Conservation (phyloP, 2,888 invertebrate species). For the Caenorhabditis macrosperma region DNA sequence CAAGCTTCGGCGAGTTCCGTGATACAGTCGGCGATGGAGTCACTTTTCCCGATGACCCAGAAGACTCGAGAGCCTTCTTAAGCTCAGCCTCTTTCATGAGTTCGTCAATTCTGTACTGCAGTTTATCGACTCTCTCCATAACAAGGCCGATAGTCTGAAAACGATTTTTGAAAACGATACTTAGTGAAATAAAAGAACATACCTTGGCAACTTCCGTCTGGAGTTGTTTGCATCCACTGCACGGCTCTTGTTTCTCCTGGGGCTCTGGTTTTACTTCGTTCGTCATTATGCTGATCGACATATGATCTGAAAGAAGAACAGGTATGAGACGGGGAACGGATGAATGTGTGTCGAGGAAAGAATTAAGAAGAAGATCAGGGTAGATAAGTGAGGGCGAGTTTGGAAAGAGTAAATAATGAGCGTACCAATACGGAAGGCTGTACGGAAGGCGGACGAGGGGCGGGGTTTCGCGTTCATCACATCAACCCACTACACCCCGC, state of each 20-base stretch:
- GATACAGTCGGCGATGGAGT: constrained; percentile 13
- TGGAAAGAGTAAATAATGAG: constrained; percentile 10
- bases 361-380: background rate
- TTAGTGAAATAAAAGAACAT: background rate
- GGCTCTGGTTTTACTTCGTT: background rate
- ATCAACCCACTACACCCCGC: too few relatives aligned
- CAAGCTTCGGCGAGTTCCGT: constrained; percentile 15
- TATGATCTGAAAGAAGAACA: constrained; percentile 3
- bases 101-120: constrained; percentile 25
- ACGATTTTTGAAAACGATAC: too few relatives aligned
- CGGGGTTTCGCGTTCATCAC: too few relatives aligned
- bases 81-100: background rate
- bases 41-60: constrained; percentile 30
- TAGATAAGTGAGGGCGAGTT: background rate
- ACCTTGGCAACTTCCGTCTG: constrained; percentile 23
- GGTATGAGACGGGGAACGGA: background rate
- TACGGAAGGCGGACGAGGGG: background rate
- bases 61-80: background rate
- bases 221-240: constrained; percentile 17
- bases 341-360: background rate
- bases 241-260: background rate
- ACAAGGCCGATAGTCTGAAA: constrained; percentile 15
- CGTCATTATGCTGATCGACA: constrained; percentile 34
- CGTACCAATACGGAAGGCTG: constrained; percentile 6
- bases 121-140: constrained; percentile 18